Conservation (phyloP, 2,888 invertebrate species). For the Rotaria macrura region DNA sequence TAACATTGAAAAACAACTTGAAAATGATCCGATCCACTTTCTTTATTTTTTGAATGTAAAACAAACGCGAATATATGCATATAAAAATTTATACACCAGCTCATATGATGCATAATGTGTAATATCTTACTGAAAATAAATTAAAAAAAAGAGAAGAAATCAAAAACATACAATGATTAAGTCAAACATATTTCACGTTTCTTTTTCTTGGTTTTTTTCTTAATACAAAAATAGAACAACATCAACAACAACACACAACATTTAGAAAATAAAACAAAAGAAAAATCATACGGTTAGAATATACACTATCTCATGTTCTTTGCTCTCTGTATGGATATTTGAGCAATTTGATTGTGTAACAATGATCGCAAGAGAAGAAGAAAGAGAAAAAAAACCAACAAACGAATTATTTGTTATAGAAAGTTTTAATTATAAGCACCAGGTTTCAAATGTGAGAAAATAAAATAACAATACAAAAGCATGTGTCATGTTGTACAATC, state of each 20-base stretch:
- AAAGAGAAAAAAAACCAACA: no score
- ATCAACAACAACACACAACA: not conserved
- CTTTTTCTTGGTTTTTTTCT: not conserved
- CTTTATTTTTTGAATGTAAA: no score
- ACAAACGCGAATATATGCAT: no score
- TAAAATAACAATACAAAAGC: not conserved
- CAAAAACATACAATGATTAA: no score
- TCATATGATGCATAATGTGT: no score
- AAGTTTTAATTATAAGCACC: not conserved
- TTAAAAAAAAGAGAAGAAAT: no score
- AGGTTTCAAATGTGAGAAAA: not conserved
- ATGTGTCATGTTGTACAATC: no score
- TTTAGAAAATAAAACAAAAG: not conserved
- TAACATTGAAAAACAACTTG: no score
- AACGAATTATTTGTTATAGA: no score
- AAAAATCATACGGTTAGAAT: not conserved
- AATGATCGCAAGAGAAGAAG: not conserved
- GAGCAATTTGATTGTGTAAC: not conserved
- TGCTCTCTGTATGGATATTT: not conserved
- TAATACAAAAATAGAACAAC: not conserved
- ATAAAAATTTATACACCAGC: no score
- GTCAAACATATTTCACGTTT: not conserved
- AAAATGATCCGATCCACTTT: no score
- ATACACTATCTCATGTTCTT: not conserved
- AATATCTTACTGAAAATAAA: no score